Base-by-base conservation (phyloP, 1,140 invertebrate species). In the Propsilocerus akamusi region DNA sequence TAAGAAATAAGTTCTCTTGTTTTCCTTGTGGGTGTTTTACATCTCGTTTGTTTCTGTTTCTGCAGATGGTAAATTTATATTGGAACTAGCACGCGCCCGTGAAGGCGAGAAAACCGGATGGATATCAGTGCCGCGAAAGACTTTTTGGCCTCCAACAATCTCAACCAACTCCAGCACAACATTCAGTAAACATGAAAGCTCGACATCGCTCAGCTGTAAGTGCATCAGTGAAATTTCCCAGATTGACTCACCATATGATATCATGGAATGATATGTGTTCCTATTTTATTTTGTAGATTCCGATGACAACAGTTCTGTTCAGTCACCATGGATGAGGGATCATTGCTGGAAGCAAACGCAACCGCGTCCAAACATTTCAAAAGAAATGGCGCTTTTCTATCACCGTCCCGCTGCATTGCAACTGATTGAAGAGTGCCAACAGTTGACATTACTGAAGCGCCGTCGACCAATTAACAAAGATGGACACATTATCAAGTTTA, bases 291-390 rank as follows among this genome's bases (percentile, higher is more conserved):
- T 68, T 68, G 50, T 56, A 82, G 83, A 84, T 68, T 86, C 84
- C 56, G 86, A 88, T 72, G 85, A 89, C 63, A 88, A 86, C 67
- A 86, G 82, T 57, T 89, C 85, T 26, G 75, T 88, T 56, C 83
- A 88, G 59, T 88, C 84, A 57, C 85, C 85, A 50, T 87, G 84
- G 83, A 82, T 86, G 64, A 72, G 85, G 53, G 85, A 90, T 65
- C 85, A 87, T 62, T 80, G 79, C 57, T 89, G 84, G 83, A 89
- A 89, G 62, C 85, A 89, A 65, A 68, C 73, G 25, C 69, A 74
- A 54, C 85, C 86, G 26, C 75, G 77, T 50, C 75, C 75, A 26
- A 77, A 78, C 60, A 69, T 80, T 46, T 82, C 80, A 51, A 77
- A 74, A 57, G 78, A 83, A 64, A 71, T 86, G 65, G 72, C 75